Conservation (phyloP, 2,888 invertebrate genomes). For the Drosophila neotestacea region DNA sequence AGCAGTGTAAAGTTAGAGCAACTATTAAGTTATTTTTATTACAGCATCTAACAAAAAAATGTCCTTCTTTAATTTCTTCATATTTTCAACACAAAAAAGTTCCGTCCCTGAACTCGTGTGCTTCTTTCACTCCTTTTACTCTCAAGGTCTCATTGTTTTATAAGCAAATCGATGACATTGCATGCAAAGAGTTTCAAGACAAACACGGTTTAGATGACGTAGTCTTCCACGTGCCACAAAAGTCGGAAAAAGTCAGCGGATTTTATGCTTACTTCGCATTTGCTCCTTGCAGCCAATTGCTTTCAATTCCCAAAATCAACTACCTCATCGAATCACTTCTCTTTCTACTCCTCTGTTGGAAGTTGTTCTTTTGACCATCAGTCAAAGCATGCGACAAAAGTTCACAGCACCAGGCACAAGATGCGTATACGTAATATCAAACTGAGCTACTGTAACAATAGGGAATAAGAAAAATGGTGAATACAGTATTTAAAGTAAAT, state of each 20-base stretch:
- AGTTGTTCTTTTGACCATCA: slow-evolving; percentile 27
- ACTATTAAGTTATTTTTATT: too few species aligned
- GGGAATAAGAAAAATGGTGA: background rate
- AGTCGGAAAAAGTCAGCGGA: slow-evolving; percentile 28
- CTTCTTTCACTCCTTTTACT: background rate
- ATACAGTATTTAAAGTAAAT: too few species aligned
- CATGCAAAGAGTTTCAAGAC: slow-evolving; percentile 20
- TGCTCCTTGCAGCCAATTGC: slow-evolving; percentile 15
- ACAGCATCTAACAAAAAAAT: background rate
- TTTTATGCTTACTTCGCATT: slow-evolving; percentile 52
- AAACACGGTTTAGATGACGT: slow-evolving; percentile 27
- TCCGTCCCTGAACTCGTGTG: background rate
- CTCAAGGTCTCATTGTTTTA: slow-evolving; percentile 29
- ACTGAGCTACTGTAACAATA: slow-evolving; percentile 43
- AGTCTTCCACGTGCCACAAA: slow-evolving; percentile 29
- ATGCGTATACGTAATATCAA: slow-evolving; percentile 61
- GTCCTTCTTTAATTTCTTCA: too few species aligned
- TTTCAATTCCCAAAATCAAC: slow-evolving; percentile 14
- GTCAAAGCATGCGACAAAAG: slow-evolving; percentile 48
- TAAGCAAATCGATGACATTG: slow-evolving; percentile 32
- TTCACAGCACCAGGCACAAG: slow-evolving; percentile 31
- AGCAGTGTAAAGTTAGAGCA: too few species aligned
- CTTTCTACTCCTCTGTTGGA: background rate
- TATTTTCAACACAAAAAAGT: background rate
- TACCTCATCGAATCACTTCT: slow-evolving; percentile 3